Evolutionary conservation across 2,888 invertebrate genomes (phyloP), one percentile per base, ranked within the genome.

Genomic region (Stenchaetothrips biformis): DNA sequence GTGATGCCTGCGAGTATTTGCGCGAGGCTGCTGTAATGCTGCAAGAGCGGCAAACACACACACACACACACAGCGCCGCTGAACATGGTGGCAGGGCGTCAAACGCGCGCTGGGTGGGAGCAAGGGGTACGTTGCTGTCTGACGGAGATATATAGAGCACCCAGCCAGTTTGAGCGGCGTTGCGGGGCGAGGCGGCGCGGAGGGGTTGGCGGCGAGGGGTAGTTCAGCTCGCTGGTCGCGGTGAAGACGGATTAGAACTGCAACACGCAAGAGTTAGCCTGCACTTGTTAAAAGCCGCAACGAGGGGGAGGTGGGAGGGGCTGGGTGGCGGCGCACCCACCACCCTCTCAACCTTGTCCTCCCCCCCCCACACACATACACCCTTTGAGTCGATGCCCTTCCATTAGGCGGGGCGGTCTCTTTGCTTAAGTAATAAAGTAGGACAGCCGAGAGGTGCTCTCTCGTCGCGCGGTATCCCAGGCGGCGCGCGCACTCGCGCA

Each of bases 351-450:
- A 13, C 11, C 53, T 13, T 18, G 16, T 53, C 53, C 53, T 13
- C 53, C 53, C 18, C 53, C 53, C 53, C 53, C 11, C 53, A 7
- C 53, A 53, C 59, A 59, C 59, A 59, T 16, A 21, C 67, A 74
- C 67, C 67, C 67, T 74, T 74, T 25, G 67, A 25, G 67, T 11
- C 8, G 67, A 21, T 21, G 21, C 21, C 25, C 25, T 74, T 74
- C 67, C 67, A 74, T 74, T 74, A 74, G 67, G 25, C 67, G 67
- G 8, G 67, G 25, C 21, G 67, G n/a, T 74, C 67, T 74, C 67
- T 74, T 74, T 74, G 67, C 67, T 25, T 74, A 74, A 74, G 67
- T 74, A 74, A 74, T 74, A 74, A 74, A 74, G 67, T 74, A 74
- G 21, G 37, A 37, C 37, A 37, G 37, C 37, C 37, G 37, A 4